Conservation (phyloP, 2,888 invertebrate species). For the Coleophora deauratella region DNA sequence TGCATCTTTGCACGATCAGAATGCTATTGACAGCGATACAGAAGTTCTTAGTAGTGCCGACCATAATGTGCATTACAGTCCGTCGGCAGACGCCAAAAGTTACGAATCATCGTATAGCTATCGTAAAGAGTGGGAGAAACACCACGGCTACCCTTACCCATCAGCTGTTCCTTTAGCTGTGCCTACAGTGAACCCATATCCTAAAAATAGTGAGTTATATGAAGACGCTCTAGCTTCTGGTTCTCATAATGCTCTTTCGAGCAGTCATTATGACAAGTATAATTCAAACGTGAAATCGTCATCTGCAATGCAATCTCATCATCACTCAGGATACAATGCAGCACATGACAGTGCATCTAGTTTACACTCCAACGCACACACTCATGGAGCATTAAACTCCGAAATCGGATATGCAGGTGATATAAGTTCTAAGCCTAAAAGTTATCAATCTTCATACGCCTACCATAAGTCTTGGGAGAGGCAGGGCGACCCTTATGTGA, state of each 20-base stretch:
- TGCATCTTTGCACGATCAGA: slow-evolving; percentile 30
- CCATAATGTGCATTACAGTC: slow-evolving; percentile 23
- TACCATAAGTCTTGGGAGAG: slow-evolving; percentile 70
- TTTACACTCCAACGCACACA: slow-evolving; percentile 21
- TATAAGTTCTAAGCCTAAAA: slow-evolving; percentile 45
- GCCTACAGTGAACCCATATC: slow-evolving; percentile 35
- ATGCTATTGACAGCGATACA: slow-evolving; percentile 38
- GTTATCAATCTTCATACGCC: slow-evolving; percentile 64
- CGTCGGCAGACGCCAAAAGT: slow-evolving; percentile 33
- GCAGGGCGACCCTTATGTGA: slow-evolving; percentile 65
- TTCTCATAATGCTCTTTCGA: slow-evolving; percentile 27
- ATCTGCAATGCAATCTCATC: slow-evolving; percentile 27
- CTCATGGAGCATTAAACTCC: slow-evolving; percentile 20
- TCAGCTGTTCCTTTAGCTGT: slow-evolving; percentile 22
- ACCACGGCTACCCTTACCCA: slow-evolving; percentile 34
- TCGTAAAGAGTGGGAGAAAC: slow-evolving; percentile 63
- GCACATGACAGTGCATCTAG: slow-evolving; percentile 21
- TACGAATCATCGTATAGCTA: slow-evolving; percentile 61
- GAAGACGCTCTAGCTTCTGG: slow-evolving; percentile 34
- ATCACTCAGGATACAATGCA: slow-evolving; percentile 30
- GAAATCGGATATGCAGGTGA: slow-evolving; percentile 17
- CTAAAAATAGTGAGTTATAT: slow-evolving; percentile 43
- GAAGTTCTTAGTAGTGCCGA: slow-evolving; percentile 30
- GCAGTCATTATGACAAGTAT: slow-evolving; percentile 28
- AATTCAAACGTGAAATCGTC: slow-evolving; percentile 29